Base-by-base conservation (phyloP, 2,888 invertebrate genomes). In the Coleophora flavipennella region DNA sequence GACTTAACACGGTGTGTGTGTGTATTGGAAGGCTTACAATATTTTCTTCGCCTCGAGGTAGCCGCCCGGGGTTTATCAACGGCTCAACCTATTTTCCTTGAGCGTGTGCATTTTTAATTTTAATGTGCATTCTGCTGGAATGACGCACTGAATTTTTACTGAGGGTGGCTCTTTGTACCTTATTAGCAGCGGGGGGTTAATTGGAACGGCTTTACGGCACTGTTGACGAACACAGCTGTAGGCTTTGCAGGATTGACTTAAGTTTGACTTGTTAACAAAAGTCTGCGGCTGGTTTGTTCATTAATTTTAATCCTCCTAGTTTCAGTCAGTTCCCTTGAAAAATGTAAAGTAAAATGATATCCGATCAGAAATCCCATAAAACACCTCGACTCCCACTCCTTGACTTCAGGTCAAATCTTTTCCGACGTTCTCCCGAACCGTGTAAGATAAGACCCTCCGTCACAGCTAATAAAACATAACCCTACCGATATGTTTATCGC, bases 91-190 rank as follows among this genome's bases (percentile, higher is more conserved):
- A 62, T 73, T 78, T 80, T 80, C 75, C 77, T 79, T 72, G 68
- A 74, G 61, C 59, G 73, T 77, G 80, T 80, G 79, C 80, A 79
- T 78, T 69, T 80, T 81, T 81, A 81, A 81, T 78, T 70, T 79
- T 80, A 67, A 81, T 70, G 61, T 53, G 71, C 70, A 61, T 66
- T 62, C 64, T 58, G 58, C 55, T 57, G 50, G 62, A 69, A 76
- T 77, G 80, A 75, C 76, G 68, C 60, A 58, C 48, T 80, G 74
- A 81, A 80, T 79, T 79, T 81, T 81, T 78, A 80, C 72, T 76
- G 71, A 78, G 67, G 54, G 52, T 42, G 47, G 62, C 63, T 63
- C 66, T 71, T 74, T 69, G 62, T 72, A 62, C 70, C 71, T 78
- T 77, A 74, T 79, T 78, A 77, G 66, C 59, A 46, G 51, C 57